phyloP scores from a whole-genome alignment of 2,113 vertebrate species.

The Phylloscopus trochiloides region DNA sequence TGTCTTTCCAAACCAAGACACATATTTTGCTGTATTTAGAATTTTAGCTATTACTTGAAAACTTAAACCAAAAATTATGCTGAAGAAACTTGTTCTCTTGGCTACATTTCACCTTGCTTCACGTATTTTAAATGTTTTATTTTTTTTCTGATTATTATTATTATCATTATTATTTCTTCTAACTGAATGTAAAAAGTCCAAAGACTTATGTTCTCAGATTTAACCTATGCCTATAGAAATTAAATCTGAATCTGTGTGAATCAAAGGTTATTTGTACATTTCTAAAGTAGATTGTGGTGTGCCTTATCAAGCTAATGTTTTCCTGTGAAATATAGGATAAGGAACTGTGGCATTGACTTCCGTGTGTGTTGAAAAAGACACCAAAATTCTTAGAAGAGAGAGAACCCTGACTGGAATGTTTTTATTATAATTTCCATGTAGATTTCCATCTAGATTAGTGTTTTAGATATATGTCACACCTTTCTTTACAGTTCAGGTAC shows the following conservation, averaged over 20 bases:
- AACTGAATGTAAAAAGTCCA: background rate
- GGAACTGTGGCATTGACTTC: background rate
- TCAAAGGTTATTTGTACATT: background rate
- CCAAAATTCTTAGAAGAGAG: background rate
- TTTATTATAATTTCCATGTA: background rate
- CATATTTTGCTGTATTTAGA: background rate
- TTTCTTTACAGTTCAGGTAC: background rate
- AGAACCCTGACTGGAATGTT: background rate
- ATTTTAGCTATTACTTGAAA: background rate
- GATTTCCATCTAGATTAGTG: background rate
- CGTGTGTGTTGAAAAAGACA: background rate
- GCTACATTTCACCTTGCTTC: background rate
- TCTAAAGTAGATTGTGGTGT: background rate
- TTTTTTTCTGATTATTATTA: background rate
- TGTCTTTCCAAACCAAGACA: too few relatives aligned
- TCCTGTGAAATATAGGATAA: background rate
- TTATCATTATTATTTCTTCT: background rate
- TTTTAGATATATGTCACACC: background rate
- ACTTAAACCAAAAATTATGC: background rate
- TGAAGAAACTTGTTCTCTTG: background rate
- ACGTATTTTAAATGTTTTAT: background rate
- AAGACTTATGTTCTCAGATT: background rate
- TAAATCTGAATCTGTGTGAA: background rate
- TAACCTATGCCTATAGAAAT: background rate
- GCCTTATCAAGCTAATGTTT: background rate